These are phyloP conservation scores for Solenodon paradoxus DNA, from an alignment of 2,113 vertebrate genomes.

Conservation along the genomic window DNA sequence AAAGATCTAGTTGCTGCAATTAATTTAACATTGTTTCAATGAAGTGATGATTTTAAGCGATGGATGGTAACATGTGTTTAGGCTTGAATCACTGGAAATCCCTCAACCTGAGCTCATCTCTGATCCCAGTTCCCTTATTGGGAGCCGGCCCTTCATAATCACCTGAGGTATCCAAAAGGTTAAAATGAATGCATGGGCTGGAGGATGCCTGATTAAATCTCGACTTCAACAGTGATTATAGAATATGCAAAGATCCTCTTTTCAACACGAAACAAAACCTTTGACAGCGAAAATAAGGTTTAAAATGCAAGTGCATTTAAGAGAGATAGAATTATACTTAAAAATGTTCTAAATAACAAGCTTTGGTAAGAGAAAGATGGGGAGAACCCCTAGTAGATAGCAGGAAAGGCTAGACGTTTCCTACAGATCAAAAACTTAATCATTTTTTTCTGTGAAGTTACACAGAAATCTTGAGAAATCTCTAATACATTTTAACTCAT, in stretches of 20 bases:
- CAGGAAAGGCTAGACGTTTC: not conserved
- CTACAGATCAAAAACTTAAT: not conserved
- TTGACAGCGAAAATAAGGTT: not conserved
- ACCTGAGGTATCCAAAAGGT: not conserved
- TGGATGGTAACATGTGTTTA: not conserved
- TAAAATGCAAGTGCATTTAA: not conserved
- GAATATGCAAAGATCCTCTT: not conserved
- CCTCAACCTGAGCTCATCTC: not conserved
- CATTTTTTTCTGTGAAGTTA: not conserved
- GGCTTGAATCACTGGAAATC: not conserved
- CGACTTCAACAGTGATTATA: not conserved
- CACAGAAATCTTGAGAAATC: constrained; percentile 22
- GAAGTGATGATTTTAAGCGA: not conserved
- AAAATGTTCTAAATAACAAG: not conserved
- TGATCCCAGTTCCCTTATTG: not conserved
- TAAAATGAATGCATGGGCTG: not conserved
- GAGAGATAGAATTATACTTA: not conserved
- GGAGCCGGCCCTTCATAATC: not conserved
- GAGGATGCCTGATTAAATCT: not conserved
- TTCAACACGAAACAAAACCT: not conserved
- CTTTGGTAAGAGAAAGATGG: not conserved
- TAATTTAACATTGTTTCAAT: not conserved
- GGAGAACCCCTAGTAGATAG: not conserved
- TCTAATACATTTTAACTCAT: not conserved
- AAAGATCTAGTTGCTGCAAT: not conserved